Evolutionary conservation across 2,113 vertebrate genomes (phyloP), one percentile per base, ranked within the genome.

Genomic region (Fulmarus glacialis): DNA sequence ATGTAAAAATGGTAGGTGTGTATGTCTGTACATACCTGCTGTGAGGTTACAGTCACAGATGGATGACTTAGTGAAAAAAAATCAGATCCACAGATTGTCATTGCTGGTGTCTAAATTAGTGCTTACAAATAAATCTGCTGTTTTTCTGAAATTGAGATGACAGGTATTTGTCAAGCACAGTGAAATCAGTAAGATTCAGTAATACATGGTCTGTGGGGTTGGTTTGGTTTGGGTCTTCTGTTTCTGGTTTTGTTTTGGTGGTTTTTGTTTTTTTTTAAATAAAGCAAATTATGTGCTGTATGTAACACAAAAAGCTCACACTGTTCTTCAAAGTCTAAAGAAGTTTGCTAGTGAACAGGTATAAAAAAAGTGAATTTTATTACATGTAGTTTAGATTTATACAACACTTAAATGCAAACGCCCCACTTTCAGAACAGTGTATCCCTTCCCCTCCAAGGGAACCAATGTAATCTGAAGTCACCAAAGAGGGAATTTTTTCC

Each of bases 301-400:
- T 4, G 3, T 29, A 56, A 59, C 22, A 58, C 9, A 63, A 48
- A 66, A 63, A 66, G 14, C 42, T 86, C 29, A 14, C 11, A 4
- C 1, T 34, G 45, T 70, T 53, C 47, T 63, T 90, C 48, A 32
- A 71, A 95, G 55, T 15, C 56, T 40, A 52, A 85, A 75, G 42
- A 81, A 67, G 27, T 50, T 67, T 21, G 14, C 64, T 50, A 52
- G 8, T 18, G 13, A 88, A 45, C 34, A 82, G 62, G 64, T 93
- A 95, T 17, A 36, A 78, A 97, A 97, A 55, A 62, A 38, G n/a
- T 78, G 26, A n/a, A 17, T 48, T 97, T 97, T 97, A 97, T 96
- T 97, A 94, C 40, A 81, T 8, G 15, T 71, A 43, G 7, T 87
- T 96, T 89, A 32, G 48, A 74, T 94, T 82, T 73, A 67, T 73